Evolutionary conservation across 2,888 invertebrate species (phyloP), one percentile per base, ranked within the genome.

Genomic region (Conchocele bisecta): DNA sequence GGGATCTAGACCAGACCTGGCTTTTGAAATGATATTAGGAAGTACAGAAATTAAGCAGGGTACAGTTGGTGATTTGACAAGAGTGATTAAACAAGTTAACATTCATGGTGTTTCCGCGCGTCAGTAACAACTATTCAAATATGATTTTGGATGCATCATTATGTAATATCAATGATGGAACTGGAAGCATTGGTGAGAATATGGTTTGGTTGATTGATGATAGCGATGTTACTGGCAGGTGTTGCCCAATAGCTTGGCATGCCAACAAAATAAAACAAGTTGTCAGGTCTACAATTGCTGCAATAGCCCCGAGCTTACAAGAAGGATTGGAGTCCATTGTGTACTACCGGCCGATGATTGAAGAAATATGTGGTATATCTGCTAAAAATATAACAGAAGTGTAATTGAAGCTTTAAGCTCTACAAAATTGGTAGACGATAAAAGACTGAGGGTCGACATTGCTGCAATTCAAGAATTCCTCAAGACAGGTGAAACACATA

Each of bases 201-300:
- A 56, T 66, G 15, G 37, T 75, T 9, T 61, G 53, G 41, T 29
- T 77, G 24, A n/a, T n/a, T n/a, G n/a, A n/a, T n/a, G n/a, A n/a
- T n/a, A 41, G 58, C 11, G 63, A 64, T 31, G 50, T 13, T 20
- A 24, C 64, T 15, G 58, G 59, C 13, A 65, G 46, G 26, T 39
- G 42, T 31, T 73, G 48, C 39, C 64, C 68, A 17, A 22, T 68
- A 29, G 22, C 42, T 13, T 73, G 64, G 75, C 39, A 59, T 13
- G 54, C 68, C 3, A 58, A 54, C 41, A 75, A 73, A 35, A 68
- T 73, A 11, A 68, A 54, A 54, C 20, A 64, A 41, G 68, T 75
- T 28, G 72, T 75, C 5, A 22, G 59, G 24, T 65, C 53, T 9
- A 73, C 57, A 17, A 35, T 67, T 15, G 75, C 71, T 33, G 75